phyloP scores from a whole-genome alignment of 2,888 invertebrate species.

The Drosophila merina region DNA sequence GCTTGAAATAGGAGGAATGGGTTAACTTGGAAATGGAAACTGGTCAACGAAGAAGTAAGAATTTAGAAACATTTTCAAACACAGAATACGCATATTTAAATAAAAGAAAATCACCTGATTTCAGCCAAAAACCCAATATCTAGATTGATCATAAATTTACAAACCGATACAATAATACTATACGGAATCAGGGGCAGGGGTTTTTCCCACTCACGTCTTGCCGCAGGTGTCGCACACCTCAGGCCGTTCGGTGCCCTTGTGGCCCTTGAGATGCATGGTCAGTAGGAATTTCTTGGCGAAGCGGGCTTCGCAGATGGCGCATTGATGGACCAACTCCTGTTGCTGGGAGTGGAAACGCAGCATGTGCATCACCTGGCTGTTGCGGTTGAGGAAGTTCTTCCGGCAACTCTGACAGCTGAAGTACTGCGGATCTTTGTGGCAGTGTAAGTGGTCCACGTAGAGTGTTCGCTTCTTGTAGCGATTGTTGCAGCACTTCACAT shows the following conservation, averaged over 20 bases:
- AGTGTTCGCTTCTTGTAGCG: conserved; percentile 71
- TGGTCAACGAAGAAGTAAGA: not conserved
- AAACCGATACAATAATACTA: conserved; percentile 1
- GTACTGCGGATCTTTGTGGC: conserved; percentile 74
- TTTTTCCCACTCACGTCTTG: conserved; percentile 54
- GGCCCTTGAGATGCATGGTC: conserved; percentile 73
- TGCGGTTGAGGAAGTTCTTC: conserved; percentile 71
- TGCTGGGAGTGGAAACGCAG: conserved; percentile 72
- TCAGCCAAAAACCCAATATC: not conserved
- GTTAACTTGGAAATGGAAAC: not conserved
- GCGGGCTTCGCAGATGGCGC: conserved; percentile 60
- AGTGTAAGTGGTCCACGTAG: conserved; percentile 76
- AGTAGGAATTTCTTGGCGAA: conserved; percentile 72
- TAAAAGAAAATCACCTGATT: not conserved
- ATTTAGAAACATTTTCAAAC: too few relatives aligned
- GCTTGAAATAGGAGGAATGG: not conserved
- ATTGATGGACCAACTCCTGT: conserved; percentile 67
- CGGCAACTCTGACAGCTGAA: conserved; percentile 66
- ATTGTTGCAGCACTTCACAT: conserved; percentile 74
- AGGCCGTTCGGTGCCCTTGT: conserved; percentile 68
- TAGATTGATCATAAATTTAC: not conserved
- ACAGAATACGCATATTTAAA: not conserved
- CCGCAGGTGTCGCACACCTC: conserved; percentile 60
- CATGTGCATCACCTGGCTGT: conserved; percentile 77
- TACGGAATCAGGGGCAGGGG: not conserved